Base-by-base conservation (phyloP, 1,140 invertebrate species). In the Sarcophaga peregrina region DNA sequence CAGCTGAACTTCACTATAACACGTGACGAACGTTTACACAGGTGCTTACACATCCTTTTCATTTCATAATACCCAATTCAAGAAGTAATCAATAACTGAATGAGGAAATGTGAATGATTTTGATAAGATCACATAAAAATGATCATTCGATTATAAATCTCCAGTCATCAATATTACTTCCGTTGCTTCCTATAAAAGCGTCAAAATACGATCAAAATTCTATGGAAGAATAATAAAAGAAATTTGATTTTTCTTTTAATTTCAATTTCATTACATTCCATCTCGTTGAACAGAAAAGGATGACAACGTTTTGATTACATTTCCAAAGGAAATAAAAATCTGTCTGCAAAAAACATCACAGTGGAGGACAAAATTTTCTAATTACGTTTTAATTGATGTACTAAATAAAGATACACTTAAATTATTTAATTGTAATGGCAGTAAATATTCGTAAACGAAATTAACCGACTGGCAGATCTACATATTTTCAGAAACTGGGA, bases 321-420 rank as follows among this genome's bases (percentile, higher is more conserved):
- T 78, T 78, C 50, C 47, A 48, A 78, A 50, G 75, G 75, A 78
- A 78, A 47, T 76, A 76, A 76, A 76, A n/a, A 76, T 76, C 47
- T 0, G 17, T 72, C 62, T 9, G 11, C 3, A n/a, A 17, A 9
- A 9, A 72, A 4, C 58, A 62, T 62, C 11, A 62, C 7, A 15
- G 25, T 37, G 25, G 4, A 37, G 25, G 20, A 72, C 20, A 20
- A 8, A 25, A 72, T 9, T 72, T 72, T 17, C 37, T 72, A 25
- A 20, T 15, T 15, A 5, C 7, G 0, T 8, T 4, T 25, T 72
- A 25, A 20, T 11, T 25, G n/a, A n/a, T n/a, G n/a, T n/a, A n/a
- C n/a, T n/a, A n/a, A n/a, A n/a, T n/a, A n/a, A n/a, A n/a, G n/a
- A n/a, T n/a, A n/a, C n/a, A n/a, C n/a, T n/a, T n/a, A n/a, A n/a